A percentile compares a stretch with the other conserved stretches of the same genome.
Evolutionary conservation across 2,888 invertebrate genomes (phyloP).

Genomic region (Branchipolynoe longqiensis): DNA sequence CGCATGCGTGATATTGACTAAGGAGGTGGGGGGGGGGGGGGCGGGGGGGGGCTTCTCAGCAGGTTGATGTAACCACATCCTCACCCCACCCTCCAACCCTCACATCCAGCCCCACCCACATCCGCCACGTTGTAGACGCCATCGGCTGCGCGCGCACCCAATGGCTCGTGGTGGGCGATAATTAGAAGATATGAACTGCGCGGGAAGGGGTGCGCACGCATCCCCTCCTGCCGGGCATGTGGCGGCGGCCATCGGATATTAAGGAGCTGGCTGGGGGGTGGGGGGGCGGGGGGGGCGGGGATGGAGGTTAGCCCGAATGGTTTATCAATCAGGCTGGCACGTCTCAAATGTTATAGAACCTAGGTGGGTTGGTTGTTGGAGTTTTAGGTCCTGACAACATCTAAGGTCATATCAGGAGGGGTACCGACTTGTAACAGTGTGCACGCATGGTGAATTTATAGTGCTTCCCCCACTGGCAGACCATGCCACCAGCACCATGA

Average conservation of each 20-base stretch:
- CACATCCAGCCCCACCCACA: background rate
- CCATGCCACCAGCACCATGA: no score
- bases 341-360: no score
- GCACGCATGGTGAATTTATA: no score
- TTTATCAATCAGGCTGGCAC: conserved; percentile 27
- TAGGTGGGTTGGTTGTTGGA: no score
- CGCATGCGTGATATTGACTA: no score
- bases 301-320: background rate
- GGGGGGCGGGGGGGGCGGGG: background rate
- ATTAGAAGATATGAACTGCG: conserved; percentile 33
- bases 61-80: background rate
- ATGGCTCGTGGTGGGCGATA: conserved; percentile 36
- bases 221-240: background rate
- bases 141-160: background rate
- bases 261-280: no score
- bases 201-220: background rate
- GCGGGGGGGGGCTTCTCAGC: conserved; percentile 6
- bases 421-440: no score
- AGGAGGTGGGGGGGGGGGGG: no score
- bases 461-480: no score
- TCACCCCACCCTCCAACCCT: background rate
- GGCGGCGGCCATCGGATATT: conserved; percentile 2
- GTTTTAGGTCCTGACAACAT: no score
- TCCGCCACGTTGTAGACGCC: background rate
- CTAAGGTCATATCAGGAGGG: no score